phyloP scores from a whole-genome alignment of 2,888 invertebrate species.

The Schrankia costaestrigalis region DNA sequence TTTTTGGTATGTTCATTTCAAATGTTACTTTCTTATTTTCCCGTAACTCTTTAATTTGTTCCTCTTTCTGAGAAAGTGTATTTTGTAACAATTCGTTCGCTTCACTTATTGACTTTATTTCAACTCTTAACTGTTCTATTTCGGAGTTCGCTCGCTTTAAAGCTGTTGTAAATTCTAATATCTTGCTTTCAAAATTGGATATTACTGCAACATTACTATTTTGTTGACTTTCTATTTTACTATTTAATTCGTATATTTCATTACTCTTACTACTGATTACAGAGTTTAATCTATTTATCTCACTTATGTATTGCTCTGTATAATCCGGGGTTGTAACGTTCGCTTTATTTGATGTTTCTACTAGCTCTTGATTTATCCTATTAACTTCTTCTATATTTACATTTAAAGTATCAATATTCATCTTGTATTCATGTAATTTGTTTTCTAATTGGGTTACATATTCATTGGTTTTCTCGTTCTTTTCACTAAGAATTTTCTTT shows the following conservation, averaged over 20 bases:
- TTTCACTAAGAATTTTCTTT: constrained; percentile 70
- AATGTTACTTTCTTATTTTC: constrained; percentile 63
- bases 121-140: constrained; percentile 37
- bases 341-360: constrained; percentile 38
- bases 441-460: constrained; percentile 65
- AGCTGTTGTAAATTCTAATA: constrained; percentile 57
- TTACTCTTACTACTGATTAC: constrained; percentile 72
- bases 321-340: constrained; percentile 53
- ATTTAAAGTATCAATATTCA: constrained; percentile 53
- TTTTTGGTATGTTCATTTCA: constrained; percentile 76
- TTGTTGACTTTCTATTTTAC: constrained; percentile 49
- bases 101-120: constrained; percentile 41
- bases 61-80: constrained; percentile 51
- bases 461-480: constrained; percentile 69
- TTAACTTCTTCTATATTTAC: constrained; percentile 57
- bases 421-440: constrained; percentile 58
- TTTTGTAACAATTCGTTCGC: constrained; percentile 48
- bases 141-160: constrained; percentile 36
- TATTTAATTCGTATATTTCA: constrained; percentile 60
- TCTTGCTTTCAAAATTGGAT: constrained; percentile 48
- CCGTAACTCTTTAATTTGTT: constrained; percentile 57
- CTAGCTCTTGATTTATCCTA: constrained; percentile 53
- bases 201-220: constrained; percentile 38
- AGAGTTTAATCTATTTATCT: constrained; percentile 80
- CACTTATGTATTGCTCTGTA: constrained; percentile 73